Conservation (phyloP, 2,888 invertebrate genomes). For the Pachydiplax longipennis region DNA sequence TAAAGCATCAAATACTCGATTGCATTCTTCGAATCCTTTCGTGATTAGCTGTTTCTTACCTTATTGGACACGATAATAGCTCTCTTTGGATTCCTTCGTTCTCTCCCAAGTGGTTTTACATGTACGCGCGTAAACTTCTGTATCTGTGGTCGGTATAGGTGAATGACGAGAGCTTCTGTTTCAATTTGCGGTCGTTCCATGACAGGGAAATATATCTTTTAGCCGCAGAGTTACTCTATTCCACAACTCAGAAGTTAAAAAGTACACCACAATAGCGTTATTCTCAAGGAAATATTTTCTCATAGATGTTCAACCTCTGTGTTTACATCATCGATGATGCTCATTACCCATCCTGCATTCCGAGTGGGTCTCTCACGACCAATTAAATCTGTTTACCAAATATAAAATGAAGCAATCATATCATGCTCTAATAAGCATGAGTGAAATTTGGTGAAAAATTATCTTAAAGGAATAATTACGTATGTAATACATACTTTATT, state of each 20-base stretch:
- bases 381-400: too few species aligned
- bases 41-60: too few species aligned
- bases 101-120: neutral
- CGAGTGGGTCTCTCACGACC: too few species aligned
- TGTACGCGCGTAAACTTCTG: neutral
- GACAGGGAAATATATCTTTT: neutral
- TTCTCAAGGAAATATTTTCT: neutral
- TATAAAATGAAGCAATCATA: too few species aligned
- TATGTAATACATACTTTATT: too few species aligned
- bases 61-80: neutral
- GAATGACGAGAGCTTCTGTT: conserved; percentile 14
- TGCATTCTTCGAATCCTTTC: too few species aligned
- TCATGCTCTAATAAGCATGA: too few species aligned
- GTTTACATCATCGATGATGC: neutral
- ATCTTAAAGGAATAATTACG: too few species aligned
- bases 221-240: conserved; percentile 4
- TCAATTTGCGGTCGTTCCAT: neutral
- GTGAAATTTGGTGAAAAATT: too few species aligned
- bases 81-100: neutral
- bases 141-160: neutral
- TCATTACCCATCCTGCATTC: too few species aligned
- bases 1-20: too few species aligned
- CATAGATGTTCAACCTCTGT: neutral
- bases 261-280: neutral
- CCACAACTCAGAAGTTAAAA: neutral